Conservation (phyloP, 2,113 vertebrate genomes). For the Mus pahari region DNA sequence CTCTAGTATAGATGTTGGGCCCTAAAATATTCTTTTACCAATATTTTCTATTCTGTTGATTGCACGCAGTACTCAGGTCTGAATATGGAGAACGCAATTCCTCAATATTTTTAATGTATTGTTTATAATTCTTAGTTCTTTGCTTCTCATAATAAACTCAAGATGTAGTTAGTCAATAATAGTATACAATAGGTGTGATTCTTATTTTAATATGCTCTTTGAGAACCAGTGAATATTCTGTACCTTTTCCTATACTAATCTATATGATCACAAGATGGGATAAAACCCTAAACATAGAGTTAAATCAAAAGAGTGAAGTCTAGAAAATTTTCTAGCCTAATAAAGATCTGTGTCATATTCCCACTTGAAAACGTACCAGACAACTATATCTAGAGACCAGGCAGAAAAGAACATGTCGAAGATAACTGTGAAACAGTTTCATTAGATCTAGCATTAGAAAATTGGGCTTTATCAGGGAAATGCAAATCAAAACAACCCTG, state of each 20-base stretch:
- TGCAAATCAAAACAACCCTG: too few relatives aligned
- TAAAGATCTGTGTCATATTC: slow-evolving; percentile 25
- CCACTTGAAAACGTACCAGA: slow-evolving; percentile 3
- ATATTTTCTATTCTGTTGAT: not conserved
- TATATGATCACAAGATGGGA: not conserved
- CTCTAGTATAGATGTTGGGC: not conserved
- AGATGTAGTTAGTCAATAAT: not conserved
- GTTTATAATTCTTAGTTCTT: not conserved
- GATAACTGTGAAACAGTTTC: slow-evolving; percentile 41
- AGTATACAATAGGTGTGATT: not conserved
- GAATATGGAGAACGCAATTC: not conserved
- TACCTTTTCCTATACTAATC: slow-evolving; percentile 2
- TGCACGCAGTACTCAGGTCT: not conserved
- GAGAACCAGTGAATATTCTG: not conserved
- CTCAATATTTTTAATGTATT: not conserved
- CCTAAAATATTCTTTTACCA: not conserved
- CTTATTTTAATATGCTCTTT: not conserved
- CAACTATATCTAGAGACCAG: slow-evolving; percentile 54
- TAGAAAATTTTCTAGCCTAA: slow-evolving; percentile 22
- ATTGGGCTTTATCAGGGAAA: slow-evolving; percentile 75
- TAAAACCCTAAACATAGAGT: not conserved
- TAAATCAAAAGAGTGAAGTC: not conserved
- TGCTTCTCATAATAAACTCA: not conserved
- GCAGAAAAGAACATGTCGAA: not conserved
- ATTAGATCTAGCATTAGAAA: slow-evolving; percentile 73